Percentiles rank a stretch among this genome's conserved stretches.
These are phyloP conservation scores for Serrognathus titanus DNA, from an alignment of 2,888 invertebrate genomes.

Conservation along the genomic window DNA sequence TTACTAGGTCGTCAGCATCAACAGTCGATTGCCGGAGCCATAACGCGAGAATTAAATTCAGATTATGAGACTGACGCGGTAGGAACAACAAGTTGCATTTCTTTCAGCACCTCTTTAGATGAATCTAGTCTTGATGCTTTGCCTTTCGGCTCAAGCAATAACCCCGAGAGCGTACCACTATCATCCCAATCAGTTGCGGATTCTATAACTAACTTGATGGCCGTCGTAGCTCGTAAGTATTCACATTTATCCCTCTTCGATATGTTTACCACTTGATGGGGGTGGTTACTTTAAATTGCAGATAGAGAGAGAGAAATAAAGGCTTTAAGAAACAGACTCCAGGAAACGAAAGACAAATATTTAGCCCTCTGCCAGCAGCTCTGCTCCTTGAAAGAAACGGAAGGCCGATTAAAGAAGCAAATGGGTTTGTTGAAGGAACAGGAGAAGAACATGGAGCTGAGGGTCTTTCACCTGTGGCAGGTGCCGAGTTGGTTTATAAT, in stretches of 20 bases:
- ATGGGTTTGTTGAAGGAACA: slow-evolving; percentile 36
- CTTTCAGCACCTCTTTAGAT: slow-evolving; percentile 42
- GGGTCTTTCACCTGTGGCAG: slow-evolving; percentile 44
- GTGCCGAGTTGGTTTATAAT: slow-evolving; percentile 47
- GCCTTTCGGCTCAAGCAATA: slow-evolving; percentile 22
- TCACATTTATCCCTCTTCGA: background rate
- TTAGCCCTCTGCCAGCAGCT: slow-evolving; percentile 41
- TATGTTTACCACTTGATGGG: background rate
- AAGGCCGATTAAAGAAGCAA: slow-evolving; percentile 40
- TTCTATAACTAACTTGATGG: slow-evolving; percentile 41
- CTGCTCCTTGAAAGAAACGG: slow-evolving; percentile 38
- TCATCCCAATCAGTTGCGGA: slow-evolving; percentile 37
- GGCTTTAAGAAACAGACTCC: slow-evolving; percentile 36
- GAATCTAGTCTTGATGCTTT: slow-evolving; percentile 47
- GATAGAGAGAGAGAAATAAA: slow-evolving; percentile 47
- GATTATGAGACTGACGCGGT: slow-evolving; percentile 29
- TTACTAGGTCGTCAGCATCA: slow-evolving; percentile 56
- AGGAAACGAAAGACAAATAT: slow-evolving; percentile 38
- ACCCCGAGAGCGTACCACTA: slow-evolving; percentile 11
- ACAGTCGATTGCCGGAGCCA: slow-evolving; percentile 48
- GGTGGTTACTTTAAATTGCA: slow-evolving; percentile 27
- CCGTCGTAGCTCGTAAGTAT: slow-evolving; percentile 41
- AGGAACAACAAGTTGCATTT: slow-evolving; percentile 23
- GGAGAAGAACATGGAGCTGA: slow-evolving; percentile 40
- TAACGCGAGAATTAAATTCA: slow-evolving; percentile 41